Evolutionary conservation across 2,113 vertebrate genomes (phyloP), one percentile per base, ranked within the genome.

Genomic region (Misgurnus anguillicaudatus): DNA sequence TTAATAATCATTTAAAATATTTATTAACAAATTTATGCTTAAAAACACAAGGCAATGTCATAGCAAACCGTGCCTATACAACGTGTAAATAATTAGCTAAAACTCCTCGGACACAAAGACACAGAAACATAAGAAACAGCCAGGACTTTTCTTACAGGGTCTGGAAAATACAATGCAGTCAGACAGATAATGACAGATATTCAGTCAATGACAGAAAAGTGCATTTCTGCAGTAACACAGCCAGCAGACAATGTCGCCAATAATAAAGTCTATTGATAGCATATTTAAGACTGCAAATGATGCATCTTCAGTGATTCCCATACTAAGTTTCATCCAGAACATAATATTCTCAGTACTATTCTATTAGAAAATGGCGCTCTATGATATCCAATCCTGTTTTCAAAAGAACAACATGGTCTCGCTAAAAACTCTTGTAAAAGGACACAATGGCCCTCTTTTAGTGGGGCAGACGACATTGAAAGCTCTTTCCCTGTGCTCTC

Each of bases 161-260:
- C 31, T 70, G 5, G 39, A 16, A 11, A 42, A 64, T 41, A 4
- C 9, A 6, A 38, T 19, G 39, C 38, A 19, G 9, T 31, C 67
- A 71, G 68, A 55, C 68, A 57, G 51, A 71, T 55, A 57, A 71
- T 71, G 36, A 71, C 36, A 57, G 31, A 55, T 2, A 17, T 16
- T 39, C 31, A 70, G 68, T 7, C 31, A 1, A 8, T 70, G 31
- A 57, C 48, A 57, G 31, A 19, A 39, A 71, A 71, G 38, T 17
- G 48, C 51, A 39, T 57, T 41, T 57, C 51, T 55, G 16, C 36
- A 57, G 31, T 39, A 57, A 39, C 5, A 41, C 68, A 17, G 36
- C 68, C 39, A 57, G 38, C 16, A 71, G 51, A 70, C 24, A 71
- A 13, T 39, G 53, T 4, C 39, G 19, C 31, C 3, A 39, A n/a